Conservation (phyloP, 1,140 invertebrate genomes). For the Drosophila arawakana region DNA sequence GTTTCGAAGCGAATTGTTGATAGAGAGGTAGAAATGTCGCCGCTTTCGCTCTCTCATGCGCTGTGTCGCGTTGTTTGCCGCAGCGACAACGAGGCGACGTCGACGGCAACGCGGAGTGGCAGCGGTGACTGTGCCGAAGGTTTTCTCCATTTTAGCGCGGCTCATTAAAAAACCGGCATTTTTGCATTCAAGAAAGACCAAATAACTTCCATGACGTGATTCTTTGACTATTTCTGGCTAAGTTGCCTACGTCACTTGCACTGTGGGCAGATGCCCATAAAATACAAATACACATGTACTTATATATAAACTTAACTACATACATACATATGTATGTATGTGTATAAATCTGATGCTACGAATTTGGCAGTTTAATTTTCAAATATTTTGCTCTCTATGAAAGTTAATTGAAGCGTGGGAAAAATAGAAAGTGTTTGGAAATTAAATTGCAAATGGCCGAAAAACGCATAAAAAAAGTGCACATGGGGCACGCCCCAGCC, state of each 20-base stretch:
- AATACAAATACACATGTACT: constrained; percentile 4
- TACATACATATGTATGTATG: not conserved
- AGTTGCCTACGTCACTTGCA: constrained; percentile 61
- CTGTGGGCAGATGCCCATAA: constrained; percentile 33
- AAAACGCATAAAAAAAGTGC: constrained; percentile 28
- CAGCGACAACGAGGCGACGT: not conserved
- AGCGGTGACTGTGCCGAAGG: constrained; percentile 53
- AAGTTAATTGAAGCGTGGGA: constrained; percentile 66
- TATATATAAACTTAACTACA: not conserved
- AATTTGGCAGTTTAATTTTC: constrained; percentile 51
- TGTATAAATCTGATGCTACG: constrained; percentile 1
- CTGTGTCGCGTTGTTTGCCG: constrained; percentile 4
- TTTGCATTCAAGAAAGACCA: constrained; percentile 52
- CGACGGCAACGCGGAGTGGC: constrained; percentile 1
- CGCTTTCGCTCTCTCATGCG: constrained; percentile 67
- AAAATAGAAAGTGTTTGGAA: constrained; percentile 68
- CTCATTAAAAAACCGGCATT: constrained; percentile 61
- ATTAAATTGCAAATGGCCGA: constrained; percentile 46
- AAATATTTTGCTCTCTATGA: constrained; percentile 31
- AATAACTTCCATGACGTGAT: constrained; percentile 62
- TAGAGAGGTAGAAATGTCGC: constrained; percentile 51
- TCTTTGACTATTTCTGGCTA: constrained; percentile 55
- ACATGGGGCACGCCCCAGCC: constrained; percentile 41
- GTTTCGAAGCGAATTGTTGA: constrained; percentile 73
- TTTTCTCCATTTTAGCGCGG: constrained; percentile 71